These are phyloP conservation scores for Erythrocercus mccallii DNA, from an alignment of 2,113 vertebrate genomes.

Conservation along the genomic window DNA sequence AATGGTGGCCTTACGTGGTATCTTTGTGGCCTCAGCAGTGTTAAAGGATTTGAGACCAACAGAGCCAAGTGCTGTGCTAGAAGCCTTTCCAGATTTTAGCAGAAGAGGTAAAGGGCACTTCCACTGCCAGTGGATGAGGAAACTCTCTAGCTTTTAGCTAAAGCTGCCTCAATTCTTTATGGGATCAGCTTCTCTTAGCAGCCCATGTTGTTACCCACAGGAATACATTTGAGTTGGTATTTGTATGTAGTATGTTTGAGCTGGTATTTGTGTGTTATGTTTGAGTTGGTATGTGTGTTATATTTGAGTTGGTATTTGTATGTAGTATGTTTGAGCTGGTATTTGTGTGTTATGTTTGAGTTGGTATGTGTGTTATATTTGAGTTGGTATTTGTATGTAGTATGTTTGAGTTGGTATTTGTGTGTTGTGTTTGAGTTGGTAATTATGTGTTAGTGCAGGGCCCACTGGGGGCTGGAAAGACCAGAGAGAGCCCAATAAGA, in stretches of 20 bases:
- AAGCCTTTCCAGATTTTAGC: not conserved
- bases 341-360: not conserved
- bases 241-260: not conserved
- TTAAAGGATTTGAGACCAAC: not conserved
- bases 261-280: not conserved
- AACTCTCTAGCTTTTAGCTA: not conserved
- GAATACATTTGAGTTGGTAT: not conserved
- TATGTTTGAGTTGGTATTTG: not conserved
- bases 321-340: not conserved
- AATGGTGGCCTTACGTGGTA: fast-evolving
- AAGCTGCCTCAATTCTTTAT: not conserved
- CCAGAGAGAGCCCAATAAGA: not conserved
- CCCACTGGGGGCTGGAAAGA: not conserved
- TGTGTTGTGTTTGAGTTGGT: not conserved
- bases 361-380: not conserved
- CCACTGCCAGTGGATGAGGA: not conserved
- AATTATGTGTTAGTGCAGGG: not conserved
- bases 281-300: not conserved
- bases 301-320: not conserved
- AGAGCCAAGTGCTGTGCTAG: not conserved
- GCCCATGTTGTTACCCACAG: not conserved
- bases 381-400: not conserved
- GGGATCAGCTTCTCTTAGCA: not conserved
- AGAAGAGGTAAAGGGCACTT: not conserved
- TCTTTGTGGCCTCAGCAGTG: not conserved